Evolutionary conservation across 2,797 vertebrate species (phyloP), one percentile per base, ranked within the genome.

Genomic region (Ispidina lecontei): DNA sequence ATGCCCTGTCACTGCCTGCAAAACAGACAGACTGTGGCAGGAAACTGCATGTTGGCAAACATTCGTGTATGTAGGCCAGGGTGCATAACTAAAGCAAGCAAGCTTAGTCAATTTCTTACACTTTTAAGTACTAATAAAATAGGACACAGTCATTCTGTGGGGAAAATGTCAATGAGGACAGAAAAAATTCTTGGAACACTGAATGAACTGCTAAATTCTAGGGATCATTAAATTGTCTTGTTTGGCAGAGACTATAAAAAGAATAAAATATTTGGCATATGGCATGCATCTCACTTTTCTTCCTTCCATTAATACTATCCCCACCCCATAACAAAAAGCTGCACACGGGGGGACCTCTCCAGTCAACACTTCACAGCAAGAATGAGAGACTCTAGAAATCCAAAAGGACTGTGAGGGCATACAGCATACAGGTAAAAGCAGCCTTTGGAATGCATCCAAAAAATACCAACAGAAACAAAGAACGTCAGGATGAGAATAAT

Each of bases 1-100:
- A 3, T 99, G 99, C 51, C 99, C 99, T 0, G 99, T 99, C 87
- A 99, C 99, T 69, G 99, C 98, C 99, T 99, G 96, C 4, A 18
- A 68, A 25, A 87, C 68, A 93, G 59, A 8, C 17, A 68, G 31
- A 88, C 67, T 91, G 59, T 90, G 20, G 84, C 8, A 63, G n/a
- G 7, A 91, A 56, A 93, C 1, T 35, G 31, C 13, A n/a, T 10
- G 11, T 39, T 35, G 21, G 59, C 31, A 83, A 47, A 59, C 12
- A 69, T 7, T n/a, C 23, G 46, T 2, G 4, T 37, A 1, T 6
- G 16, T 28, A 31, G 39, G 29, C n/a, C 28, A 70, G 58, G 22
- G 35, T 26, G 16, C 12, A 8, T 25, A 71, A 51, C 19, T 35
- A 14, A 60, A 91, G 54, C 20, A 77, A 79, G 33, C 14, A 64